phyloP scores from a whole-genome alignment of 1,140 invertebrate species.

The Caerostris extrusa region DNA sequence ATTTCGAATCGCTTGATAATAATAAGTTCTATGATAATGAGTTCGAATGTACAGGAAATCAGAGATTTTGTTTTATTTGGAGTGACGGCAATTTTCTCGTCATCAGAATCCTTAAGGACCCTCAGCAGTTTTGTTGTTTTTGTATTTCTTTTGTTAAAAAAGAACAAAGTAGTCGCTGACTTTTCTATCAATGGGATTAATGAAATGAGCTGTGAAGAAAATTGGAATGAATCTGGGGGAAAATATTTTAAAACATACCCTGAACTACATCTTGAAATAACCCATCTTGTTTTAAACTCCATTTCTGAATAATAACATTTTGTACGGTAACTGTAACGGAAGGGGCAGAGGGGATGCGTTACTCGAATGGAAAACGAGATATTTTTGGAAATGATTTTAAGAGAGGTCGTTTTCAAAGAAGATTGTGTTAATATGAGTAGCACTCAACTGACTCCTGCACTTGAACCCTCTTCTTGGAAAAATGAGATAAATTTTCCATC shows the following conservation, averaged over 20 bases:
- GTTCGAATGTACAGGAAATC: background rate
- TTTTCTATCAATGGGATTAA: slow-evolving; percentile 4
- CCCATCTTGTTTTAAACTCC: background rate
- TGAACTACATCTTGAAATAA: background rate
- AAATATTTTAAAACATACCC: background rate
- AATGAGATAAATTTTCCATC: background rate
- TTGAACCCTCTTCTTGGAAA: background rate
- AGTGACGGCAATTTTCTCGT: background rate
- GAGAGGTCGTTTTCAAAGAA: background rate
- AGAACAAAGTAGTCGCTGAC: background rate
- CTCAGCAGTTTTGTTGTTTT: background rate
- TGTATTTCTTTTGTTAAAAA: background rate
- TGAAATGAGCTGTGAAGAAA: background rate
- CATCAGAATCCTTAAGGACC: background rate
- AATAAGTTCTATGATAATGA: too few species aligned
- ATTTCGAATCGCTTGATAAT: slow-evolving; percentile 5
- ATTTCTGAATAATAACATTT: background rate
- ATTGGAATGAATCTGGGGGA: background rate
- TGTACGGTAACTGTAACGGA: background rate
- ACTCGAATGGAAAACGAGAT: background rate
- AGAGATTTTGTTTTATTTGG: background rate
- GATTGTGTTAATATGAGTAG: background rate
- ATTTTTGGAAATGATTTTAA: background rate
- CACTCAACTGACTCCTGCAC: background rate
- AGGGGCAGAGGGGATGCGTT: background rate